These are phyloP conservation scores for Scytalopus superciliaris DNA, from an alignment of 2,113 vertebrate genomes.

Conservation along the genomic window DNA sequence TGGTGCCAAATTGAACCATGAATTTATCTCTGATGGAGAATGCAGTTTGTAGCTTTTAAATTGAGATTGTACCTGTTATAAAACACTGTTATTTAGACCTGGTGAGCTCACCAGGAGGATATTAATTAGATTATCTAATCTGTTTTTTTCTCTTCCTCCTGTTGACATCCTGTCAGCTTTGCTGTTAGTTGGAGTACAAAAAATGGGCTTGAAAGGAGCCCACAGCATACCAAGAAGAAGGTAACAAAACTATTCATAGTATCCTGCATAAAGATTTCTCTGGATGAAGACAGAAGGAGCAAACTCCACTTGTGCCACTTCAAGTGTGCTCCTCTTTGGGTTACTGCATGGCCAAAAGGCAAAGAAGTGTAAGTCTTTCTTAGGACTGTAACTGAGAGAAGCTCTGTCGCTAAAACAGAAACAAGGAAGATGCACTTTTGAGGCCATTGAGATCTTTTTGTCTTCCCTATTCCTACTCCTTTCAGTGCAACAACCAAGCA, in stretches of 20 bases:
- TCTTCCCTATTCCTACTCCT: neutral
- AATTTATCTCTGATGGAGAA: neutral
- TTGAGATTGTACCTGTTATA: neutral
- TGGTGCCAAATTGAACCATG: neutral
- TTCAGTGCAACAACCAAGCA: neutral
- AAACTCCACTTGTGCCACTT: neutral
- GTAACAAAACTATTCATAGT: neutral
- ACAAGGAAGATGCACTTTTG: neutral
- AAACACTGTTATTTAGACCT: constrained; percentile 10
- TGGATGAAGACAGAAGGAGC: neutral
- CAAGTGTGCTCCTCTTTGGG: neutral
- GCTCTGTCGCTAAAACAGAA: neutral
- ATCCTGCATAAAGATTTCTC: neutral
- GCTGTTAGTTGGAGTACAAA: constrained; percentile 32
- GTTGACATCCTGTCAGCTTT: constrained; percentile 5
- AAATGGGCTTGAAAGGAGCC: constrained; percentile 22
- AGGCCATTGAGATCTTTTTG: neutral
- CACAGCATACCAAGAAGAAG: neutral
- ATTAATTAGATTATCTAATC: constrained; percentile 39
- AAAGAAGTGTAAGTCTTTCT: neutral
- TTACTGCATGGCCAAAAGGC: neutral
- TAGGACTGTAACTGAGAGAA: neutral
- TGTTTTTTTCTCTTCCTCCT: constrained; percentile 33
- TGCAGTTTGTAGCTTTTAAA: constrained; percentile 22
- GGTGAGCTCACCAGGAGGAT: constrained; percentile 28